Percentiles rank a stretch among this genome's conserved stretches.
Conservation (phyloP, 2,888 invertebrate genomes). For the Cataglyphis livida region DNA sequence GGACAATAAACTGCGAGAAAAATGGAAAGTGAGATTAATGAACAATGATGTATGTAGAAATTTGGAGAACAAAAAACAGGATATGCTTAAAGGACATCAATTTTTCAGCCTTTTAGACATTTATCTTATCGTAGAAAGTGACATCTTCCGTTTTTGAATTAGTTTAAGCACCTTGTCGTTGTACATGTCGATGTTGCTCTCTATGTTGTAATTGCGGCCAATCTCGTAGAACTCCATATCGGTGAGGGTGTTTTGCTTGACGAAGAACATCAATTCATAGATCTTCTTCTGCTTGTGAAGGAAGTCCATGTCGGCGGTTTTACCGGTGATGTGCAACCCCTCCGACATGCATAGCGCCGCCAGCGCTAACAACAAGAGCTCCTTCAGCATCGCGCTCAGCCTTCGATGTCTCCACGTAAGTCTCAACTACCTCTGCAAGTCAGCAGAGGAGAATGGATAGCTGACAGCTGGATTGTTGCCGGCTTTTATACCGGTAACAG, state of each 20-base stretch:
- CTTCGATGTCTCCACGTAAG: conserved; percentile 2
- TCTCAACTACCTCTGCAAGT: conserved; percentile 10
- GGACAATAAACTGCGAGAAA: conserved; percentile 76
- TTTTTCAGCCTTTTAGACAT: background rate
- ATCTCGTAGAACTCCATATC: conserved; percentile 80
- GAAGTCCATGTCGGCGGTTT: conserved; percentile 83
- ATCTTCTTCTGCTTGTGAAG: conserved; percentile 83
- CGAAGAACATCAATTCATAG: conserved; percentile 81
- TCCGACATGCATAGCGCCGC: conserved; percentile 75
- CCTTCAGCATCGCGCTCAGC: conserved; percentile 75
- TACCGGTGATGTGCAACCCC: conserved; percentile 65
- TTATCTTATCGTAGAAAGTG: background rate
- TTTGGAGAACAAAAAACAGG: background rate
- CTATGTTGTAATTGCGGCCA: conserved; percentile 80
- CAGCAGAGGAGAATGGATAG: conserved; percentile 13
- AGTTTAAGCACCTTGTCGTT: conserved; percentile 76
- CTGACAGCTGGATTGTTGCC: background rate
- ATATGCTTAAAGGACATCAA: background rate
- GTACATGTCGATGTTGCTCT: conserved; percentile 80
- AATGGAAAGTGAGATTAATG: background rate
- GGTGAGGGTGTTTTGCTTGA: conserved; percentile 77
- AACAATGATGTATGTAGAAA: background rate
- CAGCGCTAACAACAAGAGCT: conserved; percentile 77
- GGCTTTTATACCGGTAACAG: conserved; percentile 44
- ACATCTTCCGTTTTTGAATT: background rate